Evolutionary conservation across 2,797 vertebrate species (phyloP).

Genomic region (Parambassis ranga): DNA sequence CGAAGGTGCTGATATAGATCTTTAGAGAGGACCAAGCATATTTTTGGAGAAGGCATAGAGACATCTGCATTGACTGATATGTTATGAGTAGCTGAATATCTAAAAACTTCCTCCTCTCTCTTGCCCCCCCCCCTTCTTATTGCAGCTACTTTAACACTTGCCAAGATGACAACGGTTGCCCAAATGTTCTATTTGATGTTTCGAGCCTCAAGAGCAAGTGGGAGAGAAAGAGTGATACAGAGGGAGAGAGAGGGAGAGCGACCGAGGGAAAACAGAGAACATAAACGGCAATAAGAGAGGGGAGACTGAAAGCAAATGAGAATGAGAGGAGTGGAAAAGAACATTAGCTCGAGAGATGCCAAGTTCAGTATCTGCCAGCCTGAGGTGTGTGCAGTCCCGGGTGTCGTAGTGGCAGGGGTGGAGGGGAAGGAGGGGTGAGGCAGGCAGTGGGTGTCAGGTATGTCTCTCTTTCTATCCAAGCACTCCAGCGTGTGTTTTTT

Average conservation of each 20-base stretch:
- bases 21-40: conserved; percentile 53
- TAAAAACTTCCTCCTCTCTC: conserved; percentile 49
- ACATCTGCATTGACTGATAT: conserved; percentile 68
- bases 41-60: conserved; percentile 66
- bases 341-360: conserved; percentile 74
- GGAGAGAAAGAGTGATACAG: conserved; percentile 63
- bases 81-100: conserved; percentile 54
- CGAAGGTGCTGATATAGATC: conserved; percentile 57
- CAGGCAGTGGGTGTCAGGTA: conserved; percentile 80
- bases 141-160: conserved; percentile 62
- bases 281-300: conserved; percentile 50
- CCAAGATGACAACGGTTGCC: conserved; percentile 75
- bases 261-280: conserved; percentile 47
- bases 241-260: conserved; percentile 31
- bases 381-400: conserved; percentile 70
- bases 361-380: conserved; percentile 76
- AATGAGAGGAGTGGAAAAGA: conserved; percentile 74
- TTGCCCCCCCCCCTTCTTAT: not conserved
- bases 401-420: conserved; percentile 44
- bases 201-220: conserved; percentile 74
- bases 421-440: conserved; percentile 46
- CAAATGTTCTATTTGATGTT: conserved; percentile 79
- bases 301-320: conserved; percentile 62
- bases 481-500: conserved; percentile 55
- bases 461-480: conserved; percentile 65